Evolutionary conservation across 30 jellyfish, hydroid and myxozoan species (phyloP).

Genomic region (Rhopilema esculentum): DNA sequence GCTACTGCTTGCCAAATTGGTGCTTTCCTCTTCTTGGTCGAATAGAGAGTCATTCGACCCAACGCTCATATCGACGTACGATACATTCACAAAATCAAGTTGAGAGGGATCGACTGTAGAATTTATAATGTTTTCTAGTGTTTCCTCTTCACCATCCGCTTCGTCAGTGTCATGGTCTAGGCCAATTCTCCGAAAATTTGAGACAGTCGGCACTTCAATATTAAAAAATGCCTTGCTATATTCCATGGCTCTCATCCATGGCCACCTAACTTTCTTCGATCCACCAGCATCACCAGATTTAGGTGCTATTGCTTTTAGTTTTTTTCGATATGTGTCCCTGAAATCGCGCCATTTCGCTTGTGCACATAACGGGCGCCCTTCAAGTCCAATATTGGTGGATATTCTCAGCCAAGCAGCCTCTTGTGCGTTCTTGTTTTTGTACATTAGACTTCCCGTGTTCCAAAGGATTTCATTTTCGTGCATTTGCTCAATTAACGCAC

Average conservation of each 20-base stretch:
- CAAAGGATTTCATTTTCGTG: too few species aligned
- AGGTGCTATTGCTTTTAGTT: not conserved
- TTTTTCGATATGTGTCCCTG: slow-evolving; percentile 35
- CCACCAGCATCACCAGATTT: slow-evolving; percentile 65
- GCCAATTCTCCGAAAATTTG: too few species aligned
- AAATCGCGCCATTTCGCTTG: slow-evolving; percentile 42
- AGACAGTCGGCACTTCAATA: slow-evolving; percentile 12
- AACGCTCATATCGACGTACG: slow-evolving; percentile 14
- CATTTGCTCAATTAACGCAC: too few species aligned
- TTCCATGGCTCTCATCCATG: slow-evolving; percentile 44
- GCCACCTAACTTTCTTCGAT: slow-evolving; percentile 15
- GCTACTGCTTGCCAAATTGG: not conserved
- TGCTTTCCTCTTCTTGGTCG: slow-evolving; percentile 21
- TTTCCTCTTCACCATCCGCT: slow-evolving; percentile 3
- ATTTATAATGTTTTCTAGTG: slow-evolving; percentile 16
- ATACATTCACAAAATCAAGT: slow-evolving; percentile 13
- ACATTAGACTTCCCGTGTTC: too few species aligned
- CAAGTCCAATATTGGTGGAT: slow-evolving; percentile 23
- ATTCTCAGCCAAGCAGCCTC: too few species aligned
- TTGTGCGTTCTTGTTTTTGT: too few species aligned
- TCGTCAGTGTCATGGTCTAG: not conserved
- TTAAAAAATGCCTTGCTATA: slow-evolving; percentile 5
- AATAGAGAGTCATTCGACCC: slow-evolving; percentile 5
- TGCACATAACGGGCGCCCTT: slow-evolving; percentile 34
- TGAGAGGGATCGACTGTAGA: slow-evolving; percentile 8